Percentiles rank a stretch among this genome's conserved stretches.
Evolutionary conservation across 2,113 vertebrate genomes (phyloP).

Genomic region (Syrrhaptes paradoxus): DNA sequence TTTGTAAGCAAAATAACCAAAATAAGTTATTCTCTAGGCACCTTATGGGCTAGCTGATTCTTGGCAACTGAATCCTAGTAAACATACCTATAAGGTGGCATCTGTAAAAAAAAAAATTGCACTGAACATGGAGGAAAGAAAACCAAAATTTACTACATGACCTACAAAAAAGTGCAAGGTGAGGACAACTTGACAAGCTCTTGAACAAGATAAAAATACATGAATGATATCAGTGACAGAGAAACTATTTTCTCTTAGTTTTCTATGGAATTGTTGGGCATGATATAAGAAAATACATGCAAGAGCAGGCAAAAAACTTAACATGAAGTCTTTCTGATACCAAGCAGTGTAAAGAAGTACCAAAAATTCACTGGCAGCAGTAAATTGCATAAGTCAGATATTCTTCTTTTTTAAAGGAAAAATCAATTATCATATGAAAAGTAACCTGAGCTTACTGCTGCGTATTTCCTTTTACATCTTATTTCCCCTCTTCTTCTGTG

Average conservation of each 20-base stretch:
- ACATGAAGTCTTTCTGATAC: not conserved
- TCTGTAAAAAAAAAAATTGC: not conserved
- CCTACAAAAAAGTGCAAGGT: not conserved
- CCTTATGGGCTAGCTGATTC: not conserved
- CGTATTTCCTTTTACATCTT: not conserved
- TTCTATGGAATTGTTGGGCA: not conserved
- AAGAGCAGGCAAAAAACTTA: not conserved
- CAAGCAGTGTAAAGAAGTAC: not conserved
- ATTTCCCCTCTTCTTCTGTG: not conserved
- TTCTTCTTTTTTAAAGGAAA: not conserved
- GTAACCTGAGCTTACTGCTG: not conserved
- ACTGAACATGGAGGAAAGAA: fast-evolving
- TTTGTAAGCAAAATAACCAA: not conserved
- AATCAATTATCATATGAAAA: not conserved
- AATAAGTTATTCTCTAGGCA: not conserved
- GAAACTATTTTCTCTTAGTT: not conserved
- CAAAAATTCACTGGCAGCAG: not conserved
- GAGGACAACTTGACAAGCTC: not conserved
- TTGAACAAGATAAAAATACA: not conserved
- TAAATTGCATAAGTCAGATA: not conserved
- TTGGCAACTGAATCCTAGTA: not conserved
- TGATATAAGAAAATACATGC: not conserved
- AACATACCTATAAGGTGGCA: not conserved
- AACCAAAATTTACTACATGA: not conserved
- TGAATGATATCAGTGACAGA: not conserved